Evolutionary conservation across 2,888 invertebrate genomes (phyloP), one percentile per base, ranked within the genome.

Genomic region (Coelinius sp.): DNA sequence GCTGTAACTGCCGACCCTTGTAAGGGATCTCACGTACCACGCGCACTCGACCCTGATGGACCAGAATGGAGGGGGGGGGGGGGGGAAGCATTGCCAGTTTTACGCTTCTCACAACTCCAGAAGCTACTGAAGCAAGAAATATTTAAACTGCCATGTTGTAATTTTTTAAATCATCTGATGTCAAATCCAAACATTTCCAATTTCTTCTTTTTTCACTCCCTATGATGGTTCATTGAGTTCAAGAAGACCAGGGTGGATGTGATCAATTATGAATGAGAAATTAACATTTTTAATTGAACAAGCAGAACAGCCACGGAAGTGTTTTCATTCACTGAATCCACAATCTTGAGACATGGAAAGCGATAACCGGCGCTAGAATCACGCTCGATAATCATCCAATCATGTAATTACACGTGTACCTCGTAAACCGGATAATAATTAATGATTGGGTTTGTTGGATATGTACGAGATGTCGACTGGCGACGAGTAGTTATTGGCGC

Each of bases 21-120:
- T 86, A 86, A 81, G 85, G 86, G 79, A 77, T 80, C 82, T 80
- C 83, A 81, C 81, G 83, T 81, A 80, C 79, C 59, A 79, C 78
- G 79, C 74, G 65, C 73, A 68, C 72, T 68, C 62, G 70, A 73
- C 56, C 64, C 73, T 17, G 12, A 74, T n/a, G n/a, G 73, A 68
- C 67, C 70, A 76, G 76, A 59, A 35, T 71, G 79, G 78, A 74
- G 72, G 53, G 74, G 66, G 71, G 66, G 38, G 78, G 73, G 72
- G 53, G 74, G 66, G 71, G 66, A 27, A 59, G 71, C 66, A 62
- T 70, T 76, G 77, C 76, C 78, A 79, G 80, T 79, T 83, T 82
- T 82, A 79, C 81, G 80, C 81, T 79, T 2, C 44, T 78, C 76
- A 78, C 75, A 76, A 75, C 76, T 56, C 25, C 3, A n/a, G n/a